These are phyloP conservation scores for Mechanitis messenoides DNA, from an alignment of 2,888 invertebrate genomes.

Conservation along the genomic window DNA sequence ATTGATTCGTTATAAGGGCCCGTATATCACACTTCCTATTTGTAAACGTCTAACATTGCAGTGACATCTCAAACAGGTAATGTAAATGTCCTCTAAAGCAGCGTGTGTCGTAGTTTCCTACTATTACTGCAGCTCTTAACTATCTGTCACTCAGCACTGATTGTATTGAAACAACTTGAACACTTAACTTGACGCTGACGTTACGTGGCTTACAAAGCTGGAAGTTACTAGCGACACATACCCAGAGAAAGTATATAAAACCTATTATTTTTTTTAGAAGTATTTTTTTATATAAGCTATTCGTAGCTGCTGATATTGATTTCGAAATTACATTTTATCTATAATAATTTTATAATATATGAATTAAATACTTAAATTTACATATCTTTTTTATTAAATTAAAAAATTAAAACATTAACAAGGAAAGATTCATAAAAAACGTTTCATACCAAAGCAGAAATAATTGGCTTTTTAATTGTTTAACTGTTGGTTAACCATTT, in stretches of 20 bases:
- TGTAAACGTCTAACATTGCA: conserved; percentile 53
- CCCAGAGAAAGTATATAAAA: background rate
- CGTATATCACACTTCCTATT: conserved; percentile 38
- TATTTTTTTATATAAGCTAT: too few species aligned
- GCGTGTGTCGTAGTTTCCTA: conserved; percentile 47
- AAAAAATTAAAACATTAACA: too few species aligned
- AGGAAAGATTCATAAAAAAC: too few species aligned
- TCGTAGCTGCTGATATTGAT: too few species aligned
- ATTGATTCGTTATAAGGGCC: background rate
- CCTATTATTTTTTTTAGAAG: too few species aligned
- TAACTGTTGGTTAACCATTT: too few species aligned
- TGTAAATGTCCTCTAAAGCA: conserved; percentile 48
- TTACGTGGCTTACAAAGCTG: background rate
- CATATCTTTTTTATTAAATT: too few species aligned
- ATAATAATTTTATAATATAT: too few species aligned
- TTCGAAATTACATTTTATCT: too few species aligned
- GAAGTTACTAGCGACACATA: background rate
- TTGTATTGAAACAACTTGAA: conserved; percentile 26
- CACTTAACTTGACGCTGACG: conserved; percentile 3
- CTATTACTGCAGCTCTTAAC: conserved; percentile 54
- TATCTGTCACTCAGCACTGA: conserved; percentile 51
- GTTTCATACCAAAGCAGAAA: too few species aligned
- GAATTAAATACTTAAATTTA: too few species aligned
- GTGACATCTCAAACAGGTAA: conserved; percentile 39
- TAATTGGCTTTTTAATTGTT: too few species aligned